Evolutionary conservation across 2,888 invertebrate genomes (phyloP), one percentile per base, ranked within the genome.

Genomic region (Polyploca ridens): DNA sequence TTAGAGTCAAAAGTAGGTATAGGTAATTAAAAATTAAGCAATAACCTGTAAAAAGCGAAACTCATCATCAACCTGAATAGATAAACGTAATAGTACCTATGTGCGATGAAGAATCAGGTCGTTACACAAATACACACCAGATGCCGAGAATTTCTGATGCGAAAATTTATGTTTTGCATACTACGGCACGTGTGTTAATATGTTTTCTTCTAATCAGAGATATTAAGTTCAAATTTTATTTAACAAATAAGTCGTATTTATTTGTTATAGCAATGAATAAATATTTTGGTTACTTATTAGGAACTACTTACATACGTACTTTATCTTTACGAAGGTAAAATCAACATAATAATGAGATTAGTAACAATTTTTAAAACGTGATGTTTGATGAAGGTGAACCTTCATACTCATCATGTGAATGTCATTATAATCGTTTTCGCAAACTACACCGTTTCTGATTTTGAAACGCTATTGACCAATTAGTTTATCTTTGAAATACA

Each of bases 361-460:
- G 44, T 44, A 14, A 44, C 44, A 13, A 44, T 6, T 14, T 44
- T 44, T 38, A 3, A 38, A 44, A 6, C 14, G 44, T 44, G 44
- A 14, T 60, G 60, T 38, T 35, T 60, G 38, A 59, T 38, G 35
- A 35, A 35, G 59, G 59, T 16, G 35, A 16, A 16, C 60, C n/a
- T 38, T 38, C 16, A 10, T 19, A 16, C 38, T 35, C 60, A 46
- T 60, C 38, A 60, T 19, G 60, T 60, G 38, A 60, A 38, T 60
- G 38, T 38, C 38, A 60, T 60, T 38, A 60, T 60, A 16, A 57
- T 57, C 27, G n/a, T 58, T 58, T 63, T 41, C 60, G 60, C n/a
- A 59, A 59, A 59, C 60, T 41, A 35, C 38, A 19, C 10, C 38
- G 38, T 16, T 8, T 3, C 16, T 10, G 59, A 16, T 60, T 60